phyloP scores from a whole-genome alignment of 2,797 vertebrate genomes.

The Melanogrammus aeglefinus region DNA sequence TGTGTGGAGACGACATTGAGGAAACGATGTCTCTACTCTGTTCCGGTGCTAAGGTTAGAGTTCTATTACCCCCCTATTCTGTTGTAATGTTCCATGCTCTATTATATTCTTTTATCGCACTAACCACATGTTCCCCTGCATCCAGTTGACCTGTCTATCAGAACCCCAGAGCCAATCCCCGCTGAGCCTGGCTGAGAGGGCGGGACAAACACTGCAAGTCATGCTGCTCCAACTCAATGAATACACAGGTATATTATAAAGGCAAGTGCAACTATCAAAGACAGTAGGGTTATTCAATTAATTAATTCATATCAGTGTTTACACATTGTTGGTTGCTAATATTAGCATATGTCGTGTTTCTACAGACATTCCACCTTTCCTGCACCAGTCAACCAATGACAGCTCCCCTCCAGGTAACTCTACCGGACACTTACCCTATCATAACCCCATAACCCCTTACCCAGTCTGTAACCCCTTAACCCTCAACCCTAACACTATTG shows the following conservation, averaged over 20 bases:
- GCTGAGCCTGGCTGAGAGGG: slow-evolving; percentile 67
- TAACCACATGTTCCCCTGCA: neutral
- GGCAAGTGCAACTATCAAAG: no score
- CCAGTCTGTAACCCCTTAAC: neutral
- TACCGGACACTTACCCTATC: neutral
- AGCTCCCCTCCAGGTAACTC: slow-evolving; percentile 43
- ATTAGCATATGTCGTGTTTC: neutral
- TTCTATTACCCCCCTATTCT: neutral
- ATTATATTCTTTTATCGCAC: neutral
- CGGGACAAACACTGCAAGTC: slow-evolving; percentile 64
- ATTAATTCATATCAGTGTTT: neutral
- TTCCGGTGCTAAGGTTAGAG: slow-evolving; percentile 68
- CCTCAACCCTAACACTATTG: no score
- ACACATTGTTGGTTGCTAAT: neutral
- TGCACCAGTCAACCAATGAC: slow-evolving; percentile 30
- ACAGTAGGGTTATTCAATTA: neutral
- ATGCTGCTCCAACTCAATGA: slow-evolving; percentile 74
- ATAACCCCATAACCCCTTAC: neutral
- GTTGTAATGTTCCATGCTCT: neutral
- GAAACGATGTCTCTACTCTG: slow-evolving; percentile 74
- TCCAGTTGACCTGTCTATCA: slow-evolving; percentile 52
- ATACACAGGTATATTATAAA: slow-evolving; percentile 61
- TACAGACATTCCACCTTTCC: slow-evolving; percentile 56
- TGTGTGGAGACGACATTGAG: slow-evolving; percentile 54
- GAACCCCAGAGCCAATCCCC: slow-evolving; percentile 59